Base-by-base conservation (phyloP, 1,140 invertebrate genomes). In the Drosophila rufa region DNA sequence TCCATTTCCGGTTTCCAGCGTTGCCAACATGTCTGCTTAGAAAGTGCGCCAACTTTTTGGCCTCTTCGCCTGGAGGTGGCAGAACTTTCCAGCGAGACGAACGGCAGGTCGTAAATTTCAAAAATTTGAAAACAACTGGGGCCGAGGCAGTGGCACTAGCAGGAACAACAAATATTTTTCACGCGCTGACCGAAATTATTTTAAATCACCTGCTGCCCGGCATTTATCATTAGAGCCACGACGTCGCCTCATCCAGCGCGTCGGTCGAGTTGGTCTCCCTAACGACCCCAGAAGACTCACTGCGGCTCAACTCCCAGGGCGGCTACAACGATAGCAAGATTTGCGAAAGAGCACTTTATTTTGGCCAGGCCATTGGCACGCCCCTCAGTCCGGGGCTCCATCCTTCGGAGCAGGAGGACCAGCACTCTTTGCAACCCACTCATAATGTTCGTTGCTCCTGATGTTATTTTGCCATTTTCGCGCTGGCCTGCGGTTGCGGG, bases 381-480 rank as follows among this genome's bases (percentile, higher is more conserved):
- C 85, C 83, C 73, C 43, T 75, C 74, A 53, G 43, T 69, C 83
- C 65, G 36, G 38, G 30, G 19, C 50, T 50, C 46, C 50, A 46
- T 57, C 65, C 47, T 36, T 19, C 40, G 48, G 3, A 9, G 33
- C 33, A 69, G 48, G 3, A 5, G 33, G 51, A 69, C 43, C 38
- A 60, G 61, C 45, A 58, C 51, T 46, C 45, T 40, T 25, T n/a
- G 17, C 48, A 50, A 53, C 30, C 58, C 53, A 73, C 75, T 90
- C 84, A 87, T 89, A 87, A 90, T 82, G 78, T 56, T 60, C 45
- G 46, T 60, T 66, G 59, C 43, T 77, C 51, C 53, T 73, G 78
- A 79, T 85, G 81, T 90, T 90, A 90, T 84, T 86, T 91, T 78
- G 86, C 86, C 87, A 90, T 86, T 91, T 86, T 91, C 86, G 85